Percentiles rank a stretch among this genome's conserved stretches.
Conservation (phyloP, 2,888 invertebrate species). For the Synergus japonicus region DNA sequence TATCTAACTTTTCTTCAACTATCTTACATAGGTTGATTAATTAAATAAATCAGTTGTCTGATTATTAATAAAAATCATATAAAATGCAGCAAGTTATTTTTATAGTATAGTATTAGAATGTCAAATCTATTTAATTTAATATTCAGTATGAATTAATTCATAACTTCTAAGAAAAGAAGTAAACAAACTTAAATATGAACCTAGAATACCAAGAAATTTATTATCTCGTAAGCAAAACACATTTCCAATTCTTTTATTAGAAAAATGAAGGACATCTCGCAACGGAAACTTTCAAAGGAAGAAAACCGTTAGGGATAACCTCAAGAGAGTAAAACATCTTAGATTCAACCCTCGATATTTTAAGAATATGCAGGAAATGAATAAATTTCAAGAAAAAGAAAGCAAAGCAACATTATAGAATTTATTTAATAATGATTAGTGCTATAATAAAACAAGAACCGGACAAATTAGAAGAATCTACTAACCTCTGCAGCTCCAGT, state of each 20-base stretch:
- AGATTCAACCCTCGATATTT: neutral
- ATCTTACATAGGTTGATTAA: too few species aligned
- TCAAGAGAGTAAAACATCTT: neutral
- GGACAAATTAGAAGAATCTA: conserved; percentile 31
- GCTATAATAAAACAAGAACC: neutral
- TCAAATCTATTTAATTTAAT: too few species aligned
- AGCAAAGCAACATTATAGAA: neutral
- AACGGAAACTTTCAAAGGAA: neutral
- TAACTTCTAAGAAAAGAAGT: neutral
- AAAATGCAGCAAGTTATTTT: too few species aligned
- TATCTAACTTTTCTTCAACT: neutral
- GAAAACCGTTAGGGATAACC: neutral
- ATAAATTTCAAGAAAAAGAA: neutral
- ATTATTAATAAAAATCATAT: too few species aligned
- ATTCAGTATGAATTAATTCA: neutral
- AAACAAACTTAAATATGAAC: neutral
- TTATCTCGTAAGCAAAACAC: neutral
- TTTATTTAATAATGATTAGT: neutral
- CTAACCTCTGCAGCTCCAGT: conserved; percentile 68
- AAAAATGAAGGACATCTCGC: neutral
- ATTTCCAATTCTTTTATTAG: neutral
- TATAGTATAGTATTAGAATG: too few species aligned
- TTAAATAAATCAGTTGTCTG: too few species aligned
- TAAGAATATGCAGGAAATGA: neutral
- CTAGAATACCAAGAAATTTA: neutral